These are phyloP conservation scores for Dichetophora obliterata DNA, from an alignment of 2,888 invertebrate genomes.

Conservation along the genomic window DNA sequence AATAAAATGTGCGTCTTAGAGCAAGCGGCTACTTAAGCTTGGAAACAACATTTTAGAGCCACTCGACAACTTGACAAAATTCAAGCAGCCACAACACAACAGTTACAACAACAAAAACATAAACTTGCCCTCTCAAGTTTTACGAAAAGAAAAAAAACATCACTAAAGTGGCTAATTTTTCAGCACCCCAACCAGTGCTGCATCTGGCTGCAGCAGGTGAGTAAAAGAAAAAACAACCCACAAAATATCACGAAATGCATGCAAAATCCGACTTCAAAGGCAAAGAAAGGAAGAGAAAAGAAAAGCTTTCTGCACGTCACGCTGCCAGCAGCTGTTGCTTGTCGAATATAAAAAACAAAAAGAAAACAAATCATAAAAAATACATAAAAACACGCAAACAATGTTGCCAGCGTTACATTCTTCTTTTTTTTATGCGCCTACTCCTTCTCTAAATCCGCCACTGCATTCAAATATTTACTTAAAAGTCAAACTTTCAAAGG, in stretches of 20 bases:
- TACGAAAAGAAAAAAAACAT: background rate
- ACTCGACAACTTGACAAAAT: background rate
- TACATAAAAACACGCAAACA: slow-evolving; percentile 6
- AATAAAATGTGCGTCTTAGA: background rate
- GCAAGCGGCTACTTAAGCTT: background rate
- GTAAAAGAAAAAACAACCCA: background rate
- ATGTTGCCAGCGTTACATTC: slow-evolving; percentile 9
- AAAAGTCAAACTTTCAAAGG: slow-evolving; percentile 35
- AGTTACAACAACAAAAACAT: slow-evolving; percentile 5
- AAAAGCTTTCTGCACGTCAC: slow-evolving; percentile 14
- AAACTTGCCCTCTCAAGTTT: background rate
- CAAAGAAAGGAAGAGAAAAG: background rate
- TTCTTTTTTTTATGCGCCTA: background rate
- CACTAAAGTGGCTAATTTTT: slow-evolving; percentile 20
- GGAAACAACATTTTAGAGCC: slow-evolving; percentile 4
- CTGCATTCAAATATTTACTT: slow-evolving; percentile 22
- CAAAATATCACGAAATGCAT: background rate
- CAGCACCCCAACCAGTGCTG: background rate
- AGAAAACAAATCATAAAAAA: background rate
- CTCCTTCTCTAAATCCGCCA: background rate
- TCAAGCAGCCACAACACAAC: background rate
- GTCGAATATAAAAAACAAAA: background rate
- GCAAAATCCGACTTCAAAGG: slow-evolving; percentile 19
- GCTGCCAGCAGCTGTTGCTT: slow-evolving; percentile 24
- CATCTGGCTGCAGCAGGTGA: too few species aligned